A percentile compares a stretch with the other conserved stretches of the same genome.
phyloP scores from a whole-genome alignment of 1,140 invertebrate species.

The Aphaenogaster floridana region DNA sequence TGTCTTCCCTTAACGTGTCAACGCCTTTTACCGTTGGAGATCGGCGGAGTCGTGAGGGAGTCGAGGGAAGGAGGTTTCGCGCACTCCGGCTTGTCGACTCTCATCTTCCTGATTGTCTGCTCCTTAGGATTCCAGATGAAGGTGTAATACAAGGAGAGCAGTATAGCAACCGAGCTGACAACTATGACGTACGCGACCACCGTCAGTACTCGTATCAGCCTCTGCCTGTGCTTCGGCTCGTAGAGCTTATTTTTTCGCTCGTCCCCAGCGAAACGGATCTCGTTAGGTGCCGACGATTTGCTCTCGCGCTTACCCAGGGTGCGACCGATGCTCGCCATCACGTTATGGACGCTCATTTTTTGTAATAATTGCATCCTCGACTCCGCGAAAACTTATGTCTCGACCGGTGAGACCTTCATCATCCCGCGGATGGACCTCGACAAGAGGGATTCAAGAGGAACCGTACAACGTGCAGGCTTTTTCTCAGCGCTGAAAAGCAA shows the following conservation, averaged over 20 bases:
- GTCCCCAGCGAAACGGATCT: slow-evolving; percentile 91
- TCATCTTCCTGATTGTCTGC: slow-evolving; percentile 48
- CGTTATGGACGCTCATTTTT: slow-evolving; percentile 85
- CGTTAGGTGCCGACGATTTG: slow-evolving; percentile 87
- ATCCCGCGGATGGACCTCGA: not conserved
- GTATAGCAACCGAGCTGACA: slow-evolving; percentile 97
- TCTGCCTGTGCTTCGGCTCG: slow-evolving; percentile 94
- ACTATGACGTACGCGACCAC: slow-evolving; percentile 98
- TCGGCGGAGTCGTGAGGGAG: not conserved
- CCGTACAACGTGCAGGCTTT: not conserved
- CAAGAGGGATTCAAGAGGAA: not conserved
- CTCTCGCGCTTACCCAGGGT: slow-evolving; percentile 81
- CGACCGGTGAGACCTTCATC: not conserved
- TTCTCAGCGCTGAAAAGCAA: slow-evolving; percentile 20
- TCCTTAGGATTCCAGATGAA: slow-evolving; percentile 96
- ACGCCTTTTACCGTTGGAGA: slow-evolving; percentile 68
- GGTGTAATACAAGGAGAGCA: slow-evolving; percentile 98
- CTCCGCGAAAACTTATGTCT: slow-evolving; percentile 33
- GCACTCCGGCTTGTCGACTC: slow-evolving; percentile 52
- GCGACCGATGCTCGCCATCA: slow-evolving; percentile 84
- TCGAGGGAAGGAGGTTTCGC: not conserved
- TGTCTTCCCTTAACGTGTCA: not conserved
- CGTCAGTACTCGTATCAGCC: slow-evolving; percentile 96
- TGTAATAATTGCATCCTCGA: slow-evolving; percentile 81
- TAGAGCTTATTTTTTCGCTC: slow-evolving; percentile 94